Evolutionary conservation across 35 echinoderm and acorn worm genomes (phyloP), one percentile per base, ranked within the genome.

Genomic region (Diadema setosum): DNA sequence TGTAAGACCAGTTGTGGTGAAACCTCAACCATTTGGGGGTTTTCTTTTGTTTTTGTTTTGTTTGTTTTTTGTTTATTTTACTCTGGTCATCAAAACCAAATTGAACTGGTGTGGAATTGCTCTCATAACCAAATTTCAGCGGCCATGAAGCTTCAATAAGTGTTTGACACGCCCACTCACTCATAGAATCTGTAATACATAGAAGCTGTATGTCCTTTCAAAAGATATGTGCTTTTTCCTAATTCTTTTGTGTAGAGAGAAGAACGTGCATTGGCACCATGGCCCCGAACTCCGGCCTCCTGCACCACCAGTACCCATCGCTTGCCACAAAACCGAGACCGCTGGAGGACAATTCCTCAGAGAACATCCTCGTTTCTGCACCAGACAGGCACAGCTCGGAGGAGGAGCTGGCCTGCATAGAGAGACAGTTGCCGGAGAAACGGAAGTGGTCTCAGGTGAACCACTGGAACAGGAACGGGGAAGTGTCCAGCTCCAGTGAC

Each of bases 351-450:
- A 95, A 87, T 46, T 95, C 83, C 39, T 91, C 93, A 82, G 88
- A 95, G 45, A 95, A 95, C 43, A 95, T 91, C 67, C 80, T 92
- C 27, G 23, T 64, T 11, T 83, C 59, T 60, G 84, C 90, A 67
- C 58, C 81, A 45, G 93, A 95, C 27, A 95, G 87, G 52, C 89
- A 95, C 76, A 95, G 93, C 55, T 95, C 93, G 6, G 93, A 95
- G 69, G 93, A 91, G 30, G 93, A 95, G 69, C 84, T 95, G n/a
- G 70, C 87, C 57, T 60, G 74, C 32, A 87, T 91, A 44, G 93
- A 91, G 31, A 95, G 89, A 91, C 89, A 65, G 55, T 37, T 84
- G 9, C 84, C 93, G 44, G 93, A 95, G 36, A 95, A 95, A 86
- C 57, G 93, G 40, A 95, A 95, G 50, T 95, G 85, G 80, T 91